These are phyloP conservation scores for Wasmannia auropunctata DNA, from an alignment of 1,140 invertebrate species.

Conservation along the genomic window DNA sequence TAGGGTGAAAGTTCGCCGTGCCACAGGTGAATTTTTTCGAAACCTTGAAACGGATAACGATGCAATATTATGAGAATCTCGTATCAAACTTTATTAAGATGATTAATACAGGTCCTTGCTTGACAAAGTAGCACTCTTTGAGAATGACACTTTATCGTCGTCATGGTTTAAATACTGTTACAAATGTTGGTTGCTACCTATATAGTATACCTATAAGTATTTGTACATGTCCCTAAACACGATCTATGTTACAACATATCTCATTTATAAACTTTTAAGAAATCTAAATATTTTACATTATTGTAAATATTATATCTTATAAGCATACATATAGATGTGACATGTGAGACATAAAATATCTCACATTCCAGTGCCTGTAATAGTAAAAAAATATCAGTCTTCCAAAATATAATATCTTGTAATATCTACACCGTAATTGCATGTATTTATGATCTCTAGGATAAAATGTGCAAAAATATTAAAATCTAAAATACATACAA, in stretches of 20 bases:
- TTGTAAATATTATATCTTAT: neutral
- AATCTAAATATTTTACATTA: neutral
- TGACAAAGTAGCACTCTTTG: neutral
- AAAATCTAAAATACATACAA: neutral
- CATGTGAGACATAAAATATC: conserved; percentile 22
- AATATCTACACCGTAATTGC: neutral
- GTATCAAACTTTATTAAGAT: neutral
- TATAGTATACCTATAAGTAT: conserved; percentile 4
- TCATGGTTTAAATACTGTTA: neutral
- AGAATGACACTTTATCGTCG: neutral
- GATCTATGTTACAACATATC: neutral
- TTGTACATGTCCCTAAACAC: conserved; percentile 1
- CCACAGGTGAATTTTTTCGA: neutral
- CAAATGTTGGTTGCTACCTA: neutral
- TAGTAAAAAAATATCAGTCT: conserved; percentile 53
- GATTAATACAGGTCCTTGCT: neutral
- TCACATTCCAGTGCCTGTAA: conserved; percentile 69
- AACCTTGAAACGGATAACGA: neutral
- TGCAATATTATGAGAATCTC: neutral
- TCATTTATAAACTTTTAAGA: neutral
- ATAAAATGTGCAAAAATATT: neutral
- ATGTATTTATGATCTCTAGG: neutral
- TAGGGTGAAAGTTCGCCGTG: neutral
- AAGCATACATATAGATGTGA: neutral
- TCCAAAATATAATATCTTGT: neutral